Conservation (phyloP, 2,888 invertebrate genomes). For the Allacma fusca region DNA sequence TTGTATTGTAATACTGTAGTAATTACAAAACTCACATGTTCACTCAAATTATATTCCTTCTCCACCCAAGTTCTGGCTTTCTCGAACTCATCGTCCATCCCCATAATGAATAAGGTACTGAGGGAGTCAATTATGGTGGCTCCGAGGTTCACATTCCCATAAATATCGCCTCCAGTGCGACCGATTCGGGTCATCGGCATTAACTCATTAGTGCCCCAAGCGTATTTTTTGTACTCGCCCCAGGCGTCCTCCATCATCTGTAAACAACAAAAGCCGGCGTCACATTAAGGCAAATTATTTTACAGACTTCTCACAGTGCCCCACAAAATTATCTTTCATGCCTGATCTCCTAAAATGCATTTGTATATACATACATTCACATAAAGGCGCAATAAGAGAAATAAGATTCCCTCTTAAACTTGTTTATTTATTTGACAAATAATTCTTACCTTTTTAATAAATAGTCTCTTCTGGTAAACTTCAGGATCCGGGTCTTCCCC, state of each 20-base stretch:
- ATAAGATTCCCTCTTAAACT: too few relatives aligned
- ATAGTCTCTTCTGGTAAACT: not conserved
- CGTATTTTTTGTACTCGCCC: constrained; percentile 95
- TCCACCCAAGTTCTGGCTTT: constrained; percentile 94
- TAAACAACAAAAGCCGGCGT: not conserved
- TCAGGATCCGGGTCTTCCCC: not conserved
- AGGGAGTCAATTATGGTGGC: constrained; percentile 96
- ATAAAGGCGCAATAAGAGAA: too few relatives aligned
- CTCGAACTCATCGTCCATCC: constrained; percentile 88
- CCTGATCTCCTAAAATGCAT: too few relatives aligned
- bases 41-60: constrained; percentile 76
- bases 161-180: constrained; percentile 85
- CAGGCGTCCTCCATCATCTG: constrained; percentile 99
- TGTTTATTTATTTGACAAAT: too few relatives aligned
- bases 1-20: too few relatives aligned
- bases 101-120: constrained; percentile 97
- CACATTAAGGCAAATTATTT: too few relatives aligned
- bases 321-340: too few relatives aligned
- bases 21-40: constrained; percentile 61
- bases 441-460: not conserved
- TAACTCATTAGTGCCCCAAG: constrained; percentile 99
- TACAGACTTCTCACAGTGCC: too few relatives aligned
- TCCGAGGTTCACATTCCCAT: constrained; percentile 83
- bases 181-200: constrained; percentile 87
- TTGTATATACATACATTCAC: too few relatives aligned